Base-by-base conservation (phyloP, 2,113 vertebrate genomes). In the Orientallactaga bullata region DNA sequence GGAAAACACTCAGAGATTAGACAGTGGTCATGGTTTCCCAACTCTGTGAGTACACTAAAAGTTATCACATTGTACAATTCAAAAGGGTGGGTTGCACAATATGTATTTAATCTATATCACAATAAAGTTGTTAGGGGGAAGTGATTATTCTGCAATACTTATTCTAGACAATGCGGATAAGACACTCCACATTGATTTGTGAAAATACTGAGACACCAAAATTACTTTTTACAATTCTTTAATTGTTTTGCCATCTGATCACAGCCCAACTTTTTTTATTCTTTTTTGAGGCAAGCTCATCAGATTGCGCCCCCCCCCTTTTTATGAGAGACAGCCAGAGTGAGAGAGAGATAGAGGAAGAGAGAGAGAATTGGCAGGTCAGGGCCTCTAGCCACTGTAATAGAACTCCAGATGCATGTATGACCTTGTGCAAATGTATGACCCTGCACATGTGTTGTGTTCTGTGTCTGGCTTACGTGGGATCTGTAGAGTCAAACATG, bases 1-100 rank as follows among this genome's bases (percentile, higher is more conserved):
- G 28, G 7, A 88, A 94, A 90, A 83, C 78, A 20, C 71, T 94
- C 87, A 86, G 26, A 92, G 85, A 65, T 42, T 78, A 90, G 72
- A 63, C 47, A 42, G 61, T 18, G 28, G 39, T 51, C 55, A 77
- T 65, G 32, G 47, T 51, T 91, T 55, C 5, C 21, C 35, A 81
- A 66, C 21, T 69, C 47, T 60, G 6, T 60, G 26, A 81, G 55
- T 61, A 42, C 42, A 80, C 35, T 82, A 73, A 89, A 78, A 90
- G 30, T 11, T 4, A 84, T 12, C 55, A 28, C 66, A n/a, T 7
- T 42, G 18, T 20, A 12, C 26, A 51, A 60, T 16, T 74, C 58
- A 86, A 79, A 73, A 61, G 35, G 24, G 65, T 12, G 0, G 84
- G 39, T 77, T 72, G 12, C 63, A 69, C 13, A 30, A 18, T 37